phyloP scores from a whole-genome alignment of 2,113 vertebrate genomes.

The Microcebus ravelobensis region DNA sequence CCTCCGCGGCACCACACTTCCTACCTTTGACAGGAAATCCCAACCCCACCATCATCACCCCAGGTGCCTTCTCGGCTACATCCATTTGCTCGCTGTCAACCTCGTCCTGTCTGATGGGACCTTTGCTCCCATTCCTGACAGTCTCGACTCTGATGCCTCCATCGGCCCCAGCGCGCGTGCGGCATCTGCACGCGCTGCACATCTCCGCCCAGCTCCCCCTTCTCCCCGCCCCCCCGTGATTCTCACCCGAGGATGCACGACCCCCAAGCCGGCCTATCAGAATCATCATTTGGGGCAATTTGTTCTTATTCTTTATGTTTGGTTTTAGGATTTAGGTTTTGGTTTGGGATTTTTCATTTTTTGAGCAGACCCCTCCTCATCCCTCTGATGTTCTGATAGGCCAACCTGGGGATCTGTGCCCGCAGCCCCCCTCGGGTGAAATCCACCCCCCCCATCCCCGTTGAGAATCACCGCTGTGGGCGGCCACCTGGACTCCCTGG shows the following conservation, averaged over 20 bases:
- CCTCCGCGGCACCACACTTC: not conserved
- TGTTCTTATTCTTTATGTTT: not conserved
- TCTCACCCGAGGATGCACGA: no score
- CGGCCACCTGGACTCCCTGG: no score
- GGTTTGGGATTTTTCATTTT: not conserved
- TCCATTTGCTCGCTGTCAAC: not conserved
- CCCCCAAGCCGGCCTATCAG: no score
- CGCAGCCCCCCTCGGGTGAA: not conserved
- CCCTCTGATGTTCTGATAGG: conserved; percentile 6
- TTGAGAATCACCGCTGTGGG: no score
- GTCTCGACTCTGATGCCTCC: no score
- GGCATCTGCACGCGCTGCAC: no score
- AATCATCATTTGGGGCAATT: no score
- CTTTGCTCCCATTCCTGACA: no score
- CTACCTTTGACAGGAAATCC: not conserved
- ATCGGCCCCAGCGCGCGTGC: no score
- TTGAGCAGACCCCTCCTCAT: not conserved
- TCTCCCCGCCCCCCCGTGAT: no score
- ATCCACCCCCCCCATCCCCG: not conserved
- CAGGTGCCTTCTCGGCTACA: not conserved
- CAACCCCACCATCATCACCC: fast-evolving
- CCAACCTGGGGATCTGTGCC: conserved; percentile 24
- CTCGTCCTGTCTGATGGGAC: not conserved
- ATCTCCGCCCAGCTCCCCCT: no score
- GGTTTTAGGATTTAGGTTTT: not conserved